Base-by-base conservation (phyloP, 1,140 invertebrate genomes). In the Sitodiplosis mosellana region DNA sequence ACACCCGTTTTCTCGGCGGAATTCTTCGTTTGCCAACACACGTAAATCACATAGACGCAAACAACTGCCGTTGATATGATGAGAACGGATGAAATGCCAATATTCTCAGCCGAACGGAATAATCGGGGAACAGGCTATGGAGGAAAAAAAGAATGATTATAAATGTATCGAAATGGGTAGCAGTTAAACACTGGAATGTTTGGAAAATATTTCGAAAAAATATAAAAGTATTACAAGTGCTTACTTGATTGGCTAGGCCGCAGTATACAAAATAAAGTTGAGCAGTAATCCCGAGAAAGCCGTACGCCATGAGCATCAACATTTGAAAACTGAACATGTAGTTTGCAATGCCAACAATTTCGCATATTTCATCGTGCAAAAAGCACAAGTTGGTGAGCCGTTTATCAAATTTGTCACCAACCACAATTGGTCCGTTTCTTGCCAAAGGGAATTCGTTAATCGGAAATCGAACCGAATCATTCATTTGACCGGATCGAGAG, bases 191-290 rank as follows among this genome's bases (percentile, higher is more conserved):
- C 17, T 38, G 5, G 3, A 38, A n/a, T 6, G 14, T 38, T 38
- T 6, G 14, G 5, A 43, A 19, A 17, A 43, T 5, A 11, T 45
- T 2, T 27, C 33, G 27, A 38, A n/a, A n/a, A n/a, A n/a, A n/a
- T n/a, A n/a, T n/a, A n/a, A n/a, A n/a, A n/a, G n/a, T n/a, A n/a
- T n/a, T n/a, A n/a, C n/a, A n/a, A n/a, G n/a, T n/a, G n/a, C 19
- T 33, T 10, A 55, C 53, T 49, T 64, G 62, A 2, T 18, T 27
- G 6, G 55, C 57, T 0, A 60, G 58, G 8, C 57, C 58, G 40
- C 62, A 64, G 48, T 64, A 64, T 0, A 64, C 47, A 36, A 64
- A 64, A 52, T 64, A 64, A 10, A 64, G 46, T 51, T 64, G 62
- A 0, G 62, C 62, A 21, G 62, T 64, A 27, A 64, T 63, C 45